These are phyloP conservation scores for Paedocypris micromegethes DNA, from an alignment of 2,797 vertebrate genomes.

Conservation along the genomic window DNA sequence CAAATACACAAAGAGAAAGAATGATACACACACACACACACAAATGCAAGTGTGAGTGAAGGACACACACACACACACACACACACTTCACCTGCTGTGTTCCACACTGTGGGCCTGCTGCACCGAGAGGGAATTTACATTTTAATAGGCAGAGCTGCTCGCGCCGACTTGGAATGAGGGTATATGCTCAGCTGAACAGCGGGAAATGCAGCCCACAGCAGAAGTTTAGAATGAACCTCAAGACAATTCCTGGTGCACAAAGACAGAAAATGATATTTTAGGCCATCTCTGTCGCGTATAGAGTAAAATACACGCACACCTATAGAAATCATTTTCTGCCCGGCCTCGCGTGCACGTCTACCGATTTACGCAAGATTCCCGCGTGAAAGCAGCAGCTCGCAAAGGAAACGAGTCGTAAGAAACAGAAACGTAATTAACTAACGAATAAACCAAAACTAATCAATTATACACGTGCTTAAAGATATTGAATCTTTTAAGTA, in stretches of 20 bases:
- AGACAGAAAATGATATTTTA: slow-evolving; percentile 57
- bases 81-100: slow-evolving; percentile 55
- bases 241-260: slow-evolving; percentile 63
- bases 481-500: too few relatives aligned
- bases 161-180: slow-evolving; percentile 67
- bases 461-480: too few relatives aligned
- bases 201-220: slow-evolving; percentile 70
- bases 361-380: slow-evolving; percentile 33
- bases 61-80: slow-evolving; percentile 46
- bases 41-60: slow-evolving; percentile 2
- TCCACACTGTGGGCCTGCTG: slow-evolving; percentile 60
- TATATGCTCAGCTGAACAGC: slow-evolving; percentile 72
- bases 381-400: slow-evolving; percentile 22
- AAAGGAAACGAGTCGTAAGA: not conserved
- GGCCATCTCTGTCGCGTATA: slow-evolving; percentile 38
- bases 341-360: slow-evolving; percentile 40
- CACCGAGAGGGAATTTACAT: slow-evolving; percentile 76
- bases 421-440: too few relatives aligned
- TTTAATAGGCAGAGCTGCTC: slow-evolving; percentile 78
- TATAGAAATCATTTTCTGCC: slow-evolving; percentile 49
- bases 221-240: slow-evolving; percentile 70
- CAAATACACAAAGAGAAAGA: slow-evolving; percentile 48
- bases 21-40: slow-evolving; percentile 55
- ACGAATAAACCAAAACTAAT: too few relatives aligned
- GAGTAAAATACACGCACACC: slow-evolving; percentile 49